Conservation (phyloP, 2,888 invertebrate species). For the Lutraria lutraria region DNA sequence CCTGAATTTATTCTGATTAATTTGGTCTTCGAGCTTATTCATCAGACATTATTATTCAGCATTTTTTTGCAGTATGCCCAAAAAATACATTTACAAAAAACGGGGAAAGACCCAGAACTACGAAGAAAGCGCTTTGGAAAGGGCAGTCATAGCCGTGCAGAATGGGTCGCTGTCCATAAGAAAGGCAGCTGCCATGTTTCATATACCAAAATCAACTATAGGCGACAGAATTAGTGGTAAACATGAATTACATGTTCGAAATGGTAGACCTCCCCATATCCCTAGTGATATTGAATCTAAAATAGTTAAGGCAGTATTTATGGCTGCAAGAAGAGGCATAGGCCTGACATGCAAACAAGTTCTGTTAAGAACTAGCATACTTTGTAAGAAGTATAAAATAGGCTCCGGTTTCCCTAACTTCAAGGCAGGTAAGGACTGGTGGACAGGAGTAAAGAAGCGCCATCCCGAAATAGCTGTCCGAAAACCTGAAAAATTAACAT, state of each 20-base stretch:
- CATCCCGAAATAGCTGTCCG: constrained; percentile 37
- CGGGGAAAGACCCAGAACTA: constrained; percentile 5
- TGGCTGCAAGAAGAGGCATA: constrained; percentile 57
- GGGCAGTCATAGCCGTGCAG: constrained; percentile 17
- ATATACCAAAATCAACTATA: constrained; percentile 50
- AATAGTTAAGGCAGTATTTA: constrained; percentile 55
- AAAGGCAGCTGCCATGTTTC: constrained; percentile 45
- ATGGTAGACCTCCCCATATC: constrained; percentile 46
- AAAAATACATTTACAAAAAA: not conserved
- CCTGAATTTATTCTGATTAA: no score
- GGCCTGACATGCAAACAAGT: no score
- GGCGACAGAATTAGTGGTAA: constrained; percentile 49
- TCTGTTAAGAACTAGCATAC: no score
- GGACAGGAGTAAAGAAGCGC: constrained; percentile 50
- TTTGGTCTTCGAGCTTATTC: no score
- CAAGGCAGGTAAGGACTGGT: constrained; percentile 63
- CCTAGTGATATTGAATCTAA: constrained; percentile 49
- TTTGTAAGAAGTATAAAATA: constrained; percentile 29
- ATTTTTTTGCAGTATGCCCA: constrained; percentile 18
- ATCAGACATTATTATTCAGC: no score
- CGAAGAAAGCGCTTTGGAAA: not conserved
- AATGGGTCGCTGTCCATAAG: no score
- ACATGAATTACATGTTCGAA: constrained; percentile 24
- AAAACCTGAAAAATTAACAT: constrained; percentile 48
- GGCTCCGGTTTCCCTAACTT: constrained; percentile 27